Conservation (phyloP, 2,797 vertebrate genomes). For the Pseudotriccus pelzelni region DNA sequence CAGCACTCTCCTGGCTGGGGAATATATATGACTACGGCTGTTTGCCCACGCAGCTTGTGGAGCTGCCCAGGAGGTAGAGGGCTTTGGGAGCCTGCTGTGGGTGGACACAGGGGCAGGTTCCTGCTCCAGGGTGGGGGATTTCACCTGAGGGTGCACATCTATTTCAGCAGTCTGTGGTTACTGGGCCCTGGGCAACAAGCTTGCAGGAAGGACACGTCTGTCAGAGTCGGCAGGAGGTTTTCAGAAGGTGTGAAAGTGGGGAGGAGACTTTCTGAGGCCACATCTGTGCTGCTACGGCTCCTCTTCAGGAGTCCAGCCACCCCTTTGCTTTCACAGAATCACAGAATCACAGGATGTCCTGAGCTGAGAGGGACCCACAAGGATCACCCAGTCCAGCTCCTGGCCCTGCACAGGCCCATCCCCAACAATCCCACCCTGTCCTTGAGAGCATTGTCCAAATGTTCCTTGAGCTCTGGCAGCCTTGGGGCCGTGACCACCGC, state of each 20-base stretch:
- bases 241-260: fast-evolving
- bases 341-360: neutral
- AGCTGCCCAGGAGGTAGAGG: too few relatives aligned
- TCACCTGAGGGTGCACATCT: fast-evolving
- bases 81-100: fast-evolving
- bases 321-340: neutral
- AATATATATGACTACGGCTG: fast-evolving
- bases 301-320: neutral
- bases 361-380: neutral
- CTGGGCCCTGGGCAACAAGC: fast-evolving
- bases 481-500: fast-evolving
- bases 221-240: neutral
- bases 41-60: neutral
- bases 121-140: fast-evolving
- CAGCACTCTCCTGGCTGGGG: neutral
- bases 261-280: neutral
- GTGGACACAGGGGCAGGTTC: neutral
- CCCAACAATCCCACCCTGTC: neutral
- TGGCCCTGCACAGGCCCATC: fast-evolving
- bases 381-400: neutral
- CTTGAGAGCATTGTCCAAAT: fast-evolving
- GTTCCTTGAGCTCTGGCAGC: neutral
- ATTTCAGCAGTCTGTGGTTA: neutral
- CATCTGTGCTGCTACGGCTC: neutral
- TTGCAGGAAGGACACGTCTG: fast-evolving